Conservation (phyloP, 2,797 vertebrate genomes). For the Tolypeutes matacus region DNA sequence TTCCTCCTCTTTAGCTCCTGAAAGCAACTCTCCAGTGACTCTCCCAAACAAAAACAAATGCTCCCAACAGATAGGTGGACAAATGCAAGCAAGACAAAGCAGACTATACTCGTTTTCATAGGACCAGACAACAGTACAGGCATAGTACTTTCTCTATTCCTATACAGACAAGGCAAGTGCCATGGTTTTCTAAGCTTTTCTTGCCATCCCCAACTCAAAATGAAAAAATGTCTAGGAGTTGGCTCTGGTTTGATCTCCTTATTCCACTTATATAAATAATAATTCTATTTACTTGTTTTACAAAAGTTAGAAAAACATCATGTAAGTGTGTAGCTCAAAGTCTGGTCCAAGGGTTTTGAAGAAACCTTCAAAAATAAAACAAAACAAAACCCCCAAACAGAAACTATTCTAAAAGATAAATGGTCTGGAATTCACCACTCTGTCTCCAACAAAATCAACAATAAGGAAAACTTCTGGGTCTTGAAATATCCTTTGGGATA, state of each 20-base stretch:
- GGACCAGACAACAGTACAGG: background rate
- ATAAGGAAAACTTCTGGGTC: conserved; percentile 55
- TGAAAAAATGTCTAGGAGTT: background rate
- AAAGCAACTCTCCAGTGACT: background rate
- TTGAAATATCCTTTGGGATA: conserved; percentile 66
- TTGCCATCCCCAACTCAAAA: background rate
- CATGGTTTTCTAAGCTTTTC: background rate
- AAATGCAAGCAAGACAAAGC: background rate
- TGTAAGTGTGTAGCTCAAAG: background rate
- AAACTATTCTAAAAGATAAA: conserved; percentile 25
- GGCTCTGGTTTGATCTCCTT: background rate
- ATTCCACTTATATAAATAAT: background rate
- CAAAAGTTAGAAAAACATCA: background rate
- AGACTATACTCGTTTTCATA: background rate
- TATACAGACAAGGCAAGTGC: background rate
- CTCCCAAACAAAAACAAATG: background rate
- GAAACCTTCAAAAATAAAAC: background rate
- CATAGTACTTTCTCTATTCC: background rate
- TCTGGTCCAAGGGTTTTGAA: background rate
- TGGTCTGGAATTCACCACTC: conserved; percentile 47
- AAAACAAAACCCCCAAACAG: background rate
- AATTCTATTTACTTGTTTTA: conserved; percentile 43
- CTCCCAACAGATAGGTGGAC: background rate
- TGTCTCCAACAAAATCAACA: conserved; percentile 54
- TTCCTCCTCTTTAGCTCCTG: background rate